Evolutionary conservation across 2,797 vertebrate species (phyloP), one percentile per base, ranked within the genome.

Genomic region (Lutjanus argentimaculatus): DNA sequence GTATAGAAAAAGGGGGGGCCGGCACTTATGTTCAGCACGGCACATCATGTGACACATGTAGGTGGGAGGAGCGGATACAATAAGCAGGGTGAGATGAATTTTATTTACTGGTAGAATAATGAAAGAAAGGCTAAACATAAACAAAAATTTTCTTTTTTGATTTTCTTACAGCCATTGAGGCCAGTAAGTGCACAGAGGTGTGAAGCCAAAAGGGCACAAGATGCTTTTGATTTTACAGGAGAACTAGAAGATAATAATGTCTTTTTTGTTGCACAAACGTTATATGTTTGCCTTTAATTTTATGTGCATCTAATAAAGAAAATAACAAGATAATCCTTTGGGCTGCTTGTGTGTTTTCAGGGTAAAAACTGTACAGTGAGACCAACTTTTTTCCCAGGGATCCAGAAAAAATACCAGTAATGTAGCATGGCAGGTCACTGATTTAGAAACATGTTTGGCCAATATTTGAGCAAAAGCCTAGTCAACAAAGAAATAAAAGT

Each of bases 1-100:
- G 86, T 90, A 89, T 85, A 88, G 87, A 88, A 89, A 77, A 86
- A 82, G 84, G 92, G 89, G 91, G 84, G 9, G 73, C 63, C 17
- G 13, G 71, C 80, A 59, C 87, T 90, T 89, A 87, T 89, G 89
- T 59, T 91, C 69, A 57, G 59, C 68, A 12, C 59, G 58, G 80
- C 68, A 62, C 53, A 59, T 81, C 78, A 87, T 63, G 85, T 85
- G 84, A 81, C 85, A 85, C 72, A 30, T 45, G 84, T 40, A 82
- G 62, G 79, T 81, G 80, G 89, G 87, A 80, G 79, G 69, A 79
- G 55, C 7, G 13, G 87, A 80, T 56, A 45, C 36, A 53, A 84
- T 79, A 52, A 68, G 58, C 36, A 61, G 56, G 59, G 59, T 30
- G 80, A 74, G 71, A 53, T 13, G n/a, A 2, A 64, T 70, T 72